Conservation (phyloP, 2,888 invertebrate genomes). For the Invenusta paracnida region DNA sequence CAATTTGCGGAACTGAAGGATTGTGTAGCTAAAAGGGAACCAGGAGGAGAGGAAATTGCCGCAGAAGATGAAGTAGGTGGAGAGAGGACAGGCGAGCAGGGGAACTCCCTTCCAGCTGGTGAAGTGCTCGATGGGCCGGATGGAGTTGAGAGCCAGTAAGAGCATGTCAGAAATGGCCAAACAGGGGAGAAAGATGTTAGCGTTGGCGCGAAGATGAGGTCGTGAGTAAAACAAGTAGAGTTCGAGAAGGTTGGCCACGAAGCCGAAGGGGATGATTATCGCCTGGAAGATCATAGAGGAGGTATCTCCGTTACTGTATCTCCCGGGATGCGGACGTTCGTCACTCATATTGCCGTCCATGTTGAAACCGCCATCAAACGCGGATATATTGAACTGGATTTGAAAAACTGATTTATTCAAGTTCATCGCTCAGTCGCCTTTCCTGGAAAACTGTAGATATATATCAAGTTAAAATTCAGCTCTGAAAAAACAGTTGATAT, state of each 20-base stretch:
- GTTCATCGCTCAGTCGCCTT: no score
- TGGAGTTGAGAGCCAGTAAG: background rate
- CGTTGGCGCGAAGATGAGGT: background rate
- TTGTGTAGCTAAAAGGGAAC: constrained; percentile 18
- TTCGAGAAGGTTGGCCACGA: background rate
- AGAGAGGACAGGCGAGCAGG: background rate
- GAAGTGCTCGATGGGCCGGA: background rate
- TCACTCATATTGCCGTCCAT: no score
- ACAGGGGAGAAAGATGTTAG: background rate
- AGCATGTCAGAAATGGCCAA: constrained; percentile 1
- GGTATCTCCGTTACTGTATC: no score
- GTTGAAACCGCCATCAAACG: no score
- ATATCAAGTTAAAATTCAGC: no score
- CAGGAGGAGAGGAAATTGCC: background rate
- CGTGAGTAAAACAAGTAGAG: background rate
- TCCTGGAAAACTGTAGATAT: no score
- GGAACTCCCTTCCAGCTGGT: constrained; percentile 5
- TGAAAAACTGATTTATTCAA: no score
- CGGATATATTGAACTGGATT: no score
- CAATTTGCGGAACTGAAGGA: background rate
- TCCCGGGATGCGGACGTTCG: no score
- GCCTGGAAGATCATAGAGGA: constrained; percentile 5
- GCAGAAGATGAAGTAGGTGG: background rate
- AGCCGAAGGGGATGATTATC: background rate
- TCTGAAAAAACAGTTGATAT: no score